These are phyloP conservation scores for Pecten maximus DNA, from an alignment of 2,888 invertebrate genomes.

Conservation along the genomic window DNA sequence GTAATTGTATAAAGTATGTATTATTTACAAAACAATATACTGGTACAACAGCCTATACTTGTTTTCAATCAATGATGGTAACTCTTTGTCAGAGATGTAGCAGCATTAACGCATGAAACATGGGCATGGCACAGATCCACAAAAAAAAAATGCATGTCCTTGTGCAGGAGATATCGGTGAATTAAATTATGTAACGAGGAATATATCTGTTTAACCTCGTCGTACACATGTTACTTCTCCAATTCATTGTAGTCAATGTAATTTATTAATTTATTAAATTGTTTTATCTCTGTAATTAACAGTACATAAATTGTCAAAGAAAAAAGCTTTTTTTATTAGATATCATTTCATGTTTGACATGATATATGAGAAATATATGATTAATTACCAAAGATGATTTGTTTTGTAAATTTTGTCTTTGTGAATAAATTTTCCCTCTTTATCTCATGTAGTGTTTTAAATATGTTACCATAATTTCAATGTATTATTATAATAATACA, in stretches of 20 bases:
- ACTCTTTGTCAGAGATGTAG: no score
- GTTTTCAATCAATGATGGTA: no score
- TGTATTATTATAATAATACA: no score
- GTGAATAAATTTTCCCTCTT: slow-evolving; percentile 13
- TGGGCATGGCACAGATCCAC: no score
- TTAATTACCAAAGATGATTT: slow-evolving; percentile 17
- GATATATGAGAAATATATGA: background rate
- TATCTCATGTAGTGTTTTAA: background rate
- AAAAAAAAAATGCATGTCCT: no score
- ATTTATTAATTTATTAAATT: slow-evolving; percentile 15
- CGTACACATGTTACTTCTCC: background rate
- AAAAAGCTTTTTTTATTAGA: background rate
- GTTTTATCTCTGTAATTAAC: background rate
- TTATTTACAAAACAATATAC: no score
- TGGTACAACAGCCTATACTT: no score
- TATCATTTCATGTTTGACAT: background rate
- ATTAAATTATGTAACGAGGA: no score
- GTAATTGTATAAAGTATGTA: no score
- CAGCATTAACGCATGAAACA: no score
- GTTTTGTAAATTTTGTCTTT: slow-evolving; percentile 12
- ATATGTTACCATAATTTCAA: background rate
- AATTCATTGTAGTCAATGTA: background rate
- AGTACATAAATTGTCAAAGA: background rate
- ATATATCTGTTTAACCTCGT: no score
- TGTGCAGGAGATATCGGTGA: no score